Evolutionary conservation across 2,797 vertebrate genomes (phyloP), one percentile per base, ranked within the genome.

Genomic region (Myotis daubentonii): DNA sequence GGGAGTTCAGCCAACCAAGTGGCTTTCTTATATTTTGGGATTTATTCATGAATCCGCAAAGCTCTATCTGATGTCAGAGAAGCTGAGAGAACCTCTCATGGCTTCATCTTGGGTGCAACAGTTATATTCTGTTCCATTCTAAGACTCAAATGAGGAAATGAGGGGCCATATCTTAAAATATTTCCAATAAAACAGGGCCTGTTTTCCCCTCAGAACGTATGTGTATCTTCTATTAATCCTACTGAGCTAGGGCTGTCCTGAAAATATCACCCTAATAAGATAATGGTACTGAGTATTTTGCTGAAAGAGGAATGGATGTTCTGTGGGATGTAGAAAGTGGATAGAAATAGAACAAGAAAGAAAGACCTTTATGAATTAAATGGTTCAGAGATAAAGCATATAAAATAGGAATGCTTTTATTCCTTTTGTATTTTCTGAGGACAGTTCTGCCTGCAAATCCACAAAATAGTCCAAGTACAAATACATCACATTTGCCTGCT

Each of bases 401-500:
- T 41, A 22, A 89, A 87, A 78, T 20, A 62, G 41, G 30, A 74
- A 78, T 41, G 55, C 49, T 94, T 85, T 94, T 91, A 84, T 84
- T 82, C 49, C 53, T 87, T 72, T 95, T 85, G 19, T 94, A 28
- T 94, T 96, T 89, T 82, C 82, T n/a, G 62, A 95, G 87, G 71
- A 88, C 10, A 81, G 49, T 78, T 62, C 89, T 97, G 80, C 55
- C 96, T 95, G 84, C 47, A 17, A 97, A 83, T 93, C 89, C 28
- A 55, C 94, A 93, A 0, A 95, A 95, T 94, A 89, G 71, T 87
- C 94, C 89, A 97, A 97, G 97, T 76, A 96, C 95, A 96, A 98
- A 97, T 92, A 86, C n/a, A 96, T 96, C 90, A 20, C 96, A 95
- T 97, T 98, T 97, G 94, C 93, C 97, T 97, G 97, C 96, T 97